Conservation (phyloP, 2,797 vertebrate genomes). For the Halcyon badia region DNA sequence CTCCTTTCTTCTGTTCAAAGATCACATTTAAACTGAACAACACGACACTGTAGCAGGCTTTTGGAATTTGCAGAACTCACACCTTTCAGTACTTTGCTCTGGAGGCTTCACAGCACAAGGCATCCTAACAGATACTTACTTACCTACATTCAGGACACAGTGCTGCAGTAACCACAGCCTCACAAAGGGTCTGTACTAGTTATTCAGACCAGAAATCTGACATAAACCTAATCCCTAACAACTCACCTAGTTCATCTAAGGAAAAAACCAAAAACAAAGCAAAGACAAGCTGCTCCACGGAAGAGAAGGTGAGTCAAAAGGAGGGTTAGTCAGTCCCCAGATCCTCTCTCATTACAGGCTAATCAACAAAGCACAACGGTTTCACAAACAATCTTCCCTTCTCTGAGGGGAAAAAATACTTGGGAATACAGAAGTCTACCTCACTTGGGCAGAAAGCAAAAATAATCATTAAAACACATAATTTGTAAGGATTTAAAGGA, state of each 20-base stretch:
- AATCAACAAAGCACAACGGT: neutral
- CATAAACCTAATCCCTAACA: neutral
- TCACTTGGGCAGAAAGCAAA: neutral
- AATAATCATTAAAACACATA: neutral
- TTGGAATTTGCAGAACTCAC: neutral
- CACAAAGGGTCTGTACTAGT: neutral
- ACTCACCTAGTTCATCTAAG: neutral
- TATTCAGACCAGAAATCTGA: neutral
- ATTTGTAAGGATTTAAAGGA: neutral
- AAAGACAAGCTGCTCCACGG: neutral
- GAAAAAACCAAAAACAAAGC: neutral
- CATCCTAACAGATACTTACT: neutral
- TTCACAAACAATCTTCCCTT: neutral
- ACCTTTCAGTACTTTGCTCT: neutral
- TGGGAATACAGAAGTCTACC: neutral
- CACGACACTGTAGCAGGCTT: neutral
- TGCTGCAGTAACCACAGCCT: neutral
- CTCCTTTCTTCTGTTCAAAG: neutral
- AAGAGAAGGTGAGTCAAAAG: neutral
- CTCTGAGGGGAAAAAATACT: neutral
- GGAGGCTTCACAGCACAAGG: neutral
- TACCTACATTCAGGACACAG: accelerated
- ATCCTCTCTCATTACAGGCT: neutral
- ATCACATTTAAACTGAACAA: neutral
- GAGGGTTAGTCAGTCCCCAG: neutral